These are phyloP conservation scores for Dendropsophus ebraccatus DNA, from an alignment of 2,113 vertebrate genomes.

Conservation along the genomic window DNA sequence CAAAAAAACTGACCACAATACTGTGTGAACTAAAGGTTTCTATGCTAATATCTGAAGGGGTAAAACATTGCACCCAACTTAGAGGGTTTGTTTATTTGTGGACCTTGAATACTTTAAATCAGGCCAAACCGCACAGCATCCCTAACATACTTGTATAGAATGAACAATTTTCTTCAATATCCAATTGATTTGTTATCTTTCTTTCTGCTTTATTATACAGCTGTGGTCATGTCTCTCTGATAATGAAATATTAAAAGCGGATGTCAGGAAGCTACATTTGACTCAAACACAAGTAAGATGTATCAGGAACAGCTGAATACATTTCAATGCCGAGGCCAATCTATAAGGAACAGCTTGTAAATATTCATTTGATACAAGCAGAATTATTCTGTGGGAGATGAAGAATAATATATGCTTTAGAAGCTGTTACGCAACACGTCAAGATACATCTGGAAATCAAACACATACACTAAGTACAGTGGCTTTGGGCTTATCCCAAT, in stretches of 20 bases:
- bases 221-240: constrained; percentile 42
- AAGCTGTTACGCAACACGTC: constrained; percentile 45
- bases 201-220: constrained; percentile 43
- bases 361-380: constrained; percentile 56
- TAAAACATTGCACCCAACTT: neutral
- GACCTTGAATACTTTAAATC: neutral
- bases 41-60: neutral
- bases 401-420: constrained; percentile 42
- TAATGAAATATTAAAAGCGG: constrained; percentile 56
- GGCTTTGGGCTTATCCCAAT: constrained; percentile 14
- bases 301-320: constrained; percentile 50
- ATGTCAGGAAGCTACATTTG: constrained; percentile 46
- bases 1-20: too few relatives aligned
- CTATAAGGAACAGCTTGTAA: constrained; percentile 54
- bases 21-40: too few relatives aligned
- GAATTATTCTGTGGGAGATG: constrained; percentile 32
- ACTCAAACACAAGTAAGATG: constrained; percentile 46
- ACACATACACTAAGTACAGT: constrained; percentile 11
- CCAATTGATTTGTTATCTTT: constrained; percentile 45
- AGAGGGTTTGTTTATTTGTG: neutral
- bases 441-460: constrained; percentile 39
- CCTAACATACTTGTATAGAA: constrained; percentile 18
- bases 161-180: constrained; percentile 42
- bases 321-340: constrained; percentile 47
- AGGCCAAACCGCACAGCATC: neutral